A percentile compares a stretch with the other conserved stretches of the same genome.
Evolutionary conservation across 2,888 invertebrate genomes (phyloP).

Genomic region (Tribolium freemani): DNA sequence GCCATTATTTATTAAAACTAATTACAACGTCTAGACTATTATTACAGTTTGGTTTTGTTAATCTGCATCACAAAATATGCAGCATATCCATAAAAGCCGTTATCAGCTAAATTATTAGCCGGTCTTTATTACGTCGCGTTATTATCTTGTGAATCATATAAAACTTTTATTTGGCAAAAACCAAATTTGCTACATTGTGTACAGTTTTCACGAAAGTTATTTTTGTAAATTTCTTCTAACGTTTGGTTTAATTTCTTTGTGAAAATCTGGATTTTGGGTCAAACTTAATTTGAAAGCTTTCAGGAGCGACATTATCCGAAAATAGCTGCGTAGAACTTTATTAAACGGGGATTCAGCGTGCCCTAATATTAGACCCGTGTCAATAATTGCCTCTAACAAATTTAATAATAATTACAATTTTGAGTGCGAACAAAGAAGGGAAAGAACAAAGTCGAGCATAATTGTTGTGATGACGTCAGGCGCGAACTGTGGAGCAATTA

Average conservation of each 20-base stretch:
- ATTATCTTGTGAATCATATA: constrained; percentile 1
- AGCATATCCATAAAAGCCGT: constrained; percentile 6
- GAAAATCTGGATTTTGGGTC: not conserved
- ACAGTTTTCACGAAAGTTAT: not conserved
- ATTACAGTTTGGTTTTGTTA: constrained; percentile 6
- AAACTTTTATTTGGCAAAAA: not conserved
- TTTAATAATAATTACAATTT: constrained; percentile 29
- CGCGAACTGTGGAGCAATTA: not conserved
- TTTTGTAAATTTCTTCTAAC: too few relatives aligned
- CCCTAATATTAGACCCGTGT: constrained; percentile 6
- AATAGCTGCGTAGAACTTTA: constrained; percentile 7
- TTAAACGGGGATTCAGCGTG: not conserved
- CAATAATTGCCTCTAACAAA: constrained; percentile 29
- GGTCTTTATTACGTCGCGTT: constrained; percentile 1
- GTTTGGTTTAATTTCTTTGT: not conserved
- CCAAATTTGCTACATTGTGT: not conserved
- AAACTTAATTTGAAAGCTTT: constrained; percentile 1
- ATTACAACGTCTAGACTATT: constrained; percentile 10
- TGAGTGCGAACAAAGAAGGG: constrained; percentile 24
- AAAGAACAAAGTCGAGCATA: constrained; percentile 32
- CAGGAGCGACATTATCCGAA: constrained; percentile 6
- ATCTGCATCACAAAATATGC: constrained; percentile 16
- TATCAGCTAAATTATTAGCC: constrained; percentile 9
- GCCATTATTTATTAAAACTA: constrained; percentile 12
- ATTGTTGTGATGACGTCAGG: constrained; percentile 28